Percentiles rank a stretch among this genome's conserved stretches.
phyloP scores from a whole-genome alignment of 1,140 invertebrate genomes.

The Heliothis subflexa region DNA sequence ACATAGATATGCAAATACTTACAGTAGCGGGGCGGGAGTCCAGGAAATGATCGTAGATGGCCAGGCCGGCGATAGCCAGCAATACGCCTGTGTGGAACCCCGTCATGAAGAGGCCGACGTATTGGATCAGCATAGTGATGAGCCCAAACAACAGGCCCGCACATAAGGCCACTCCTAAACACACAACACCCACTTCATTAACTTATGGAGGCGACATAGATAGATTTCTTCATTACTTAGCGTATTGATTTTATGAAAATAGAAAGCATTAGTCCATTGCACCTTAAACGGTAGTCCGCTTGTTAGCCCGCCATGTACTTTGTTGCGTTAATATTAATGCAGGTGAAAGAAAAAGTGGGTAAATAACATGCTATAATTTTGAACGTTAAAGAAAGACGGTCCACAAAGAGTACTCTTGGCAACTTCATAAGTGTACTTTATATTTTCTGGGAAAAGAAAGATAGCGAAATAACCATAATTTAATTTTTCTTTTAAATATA shows the following conservation, averaged over 20 bases:
- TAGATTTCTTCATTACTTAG: background rate
- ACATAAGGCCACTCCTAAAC: constrained; percentile 89
- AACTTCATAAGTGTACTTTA: too few species aligned
- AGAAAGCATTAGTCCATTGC: constrained; percentile 10
- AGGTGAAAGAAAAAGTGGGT: too few species aligned
- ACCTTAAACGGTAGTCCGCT: constrained; percentile 6
- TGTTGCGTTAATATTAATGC: too few species aligned
- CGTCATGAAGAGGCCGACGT: constrained; percentile 93
- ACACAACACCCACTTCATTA: constrained; percentile 1
- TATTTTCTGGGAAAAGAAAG: too few species aligned
- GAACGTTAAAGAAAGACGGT: too few species aligned
- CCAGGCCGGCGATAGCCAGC: constrained; percentile 87
- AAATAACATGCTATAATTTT: too few species aligned
- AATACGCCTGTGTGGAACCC: constrained; percentile 93
- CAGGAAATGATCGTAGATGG: constrained; percentile 87
- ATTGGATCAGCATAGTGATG: constrained; percentile 93
- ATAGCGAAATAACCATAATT: too few species aligned
- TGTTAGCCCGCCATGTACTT: background rate
- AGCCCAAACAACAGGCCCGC: constrained; percentile 93
- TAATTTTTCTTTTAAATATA: too few species aligned
- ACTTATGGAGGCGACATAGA: background rate
- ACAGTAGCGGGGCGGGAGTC: constrained; percentile 82
- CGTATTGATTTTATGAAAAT: constrained; percentile 3
- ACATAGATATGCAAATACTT: constrained; percentile 55
- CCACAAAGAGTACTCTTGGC: too few species aligned